Evolutionary conservation across 2,113 vertebrate species (phyloP).

Genomic region (Vulpes ferrilata): DNA sequence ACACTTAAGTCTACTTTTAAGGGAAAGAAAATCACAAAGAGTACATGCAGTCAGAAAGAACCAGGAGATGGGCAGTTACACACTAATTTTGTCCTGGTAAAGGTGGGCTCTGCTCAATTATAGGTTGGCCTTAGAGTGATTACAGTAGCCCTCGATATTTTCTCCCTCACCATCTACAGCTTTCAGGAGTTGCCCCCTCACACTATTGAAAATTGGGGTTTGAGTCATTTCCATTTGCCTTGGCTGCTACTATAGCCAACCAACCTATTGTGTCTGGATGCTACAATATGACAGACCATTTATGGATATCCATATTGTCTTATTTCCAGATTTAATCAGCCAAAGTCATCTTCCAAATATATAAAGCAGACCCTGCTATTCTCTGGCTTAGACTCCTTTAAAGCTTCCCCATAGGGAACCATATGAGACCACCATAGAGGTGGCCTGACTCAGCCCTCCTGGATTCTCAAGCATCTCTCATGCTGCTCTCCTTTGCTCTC

Average conservation of each 20-base stretch:
- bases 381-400: background rate
- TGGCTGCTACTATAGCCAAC: background rate
- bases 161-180: background rate
- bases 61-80: background rate
- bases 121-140: background rate
- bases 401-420: background rate
- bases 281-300: background rate
- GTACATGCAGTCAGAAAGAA: background rate
- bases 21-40: background rate
- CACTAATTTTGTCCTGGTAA: background rate
- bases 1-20: background rate
- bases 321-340: background rate
- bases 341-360: background rate
- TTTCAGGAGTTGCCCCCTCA: background rate
- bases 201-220: background rate
- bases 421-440: no score
- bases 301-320: background rate
- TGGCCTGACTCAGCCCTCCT: background rate
- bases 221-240: background rate
- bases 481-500: background rate
- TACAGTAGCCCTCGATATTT: background rate
- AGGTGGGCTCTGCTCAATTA: background rate
- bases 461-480: background rate
- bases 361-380: background rate
- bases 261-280: background rate